Evolutionary conservation across 1,140 invertebrate species (phyloP), one percentile per base, ranked within the genome.

Genomic region (Pseudomyrmex pallidus): DNA sequence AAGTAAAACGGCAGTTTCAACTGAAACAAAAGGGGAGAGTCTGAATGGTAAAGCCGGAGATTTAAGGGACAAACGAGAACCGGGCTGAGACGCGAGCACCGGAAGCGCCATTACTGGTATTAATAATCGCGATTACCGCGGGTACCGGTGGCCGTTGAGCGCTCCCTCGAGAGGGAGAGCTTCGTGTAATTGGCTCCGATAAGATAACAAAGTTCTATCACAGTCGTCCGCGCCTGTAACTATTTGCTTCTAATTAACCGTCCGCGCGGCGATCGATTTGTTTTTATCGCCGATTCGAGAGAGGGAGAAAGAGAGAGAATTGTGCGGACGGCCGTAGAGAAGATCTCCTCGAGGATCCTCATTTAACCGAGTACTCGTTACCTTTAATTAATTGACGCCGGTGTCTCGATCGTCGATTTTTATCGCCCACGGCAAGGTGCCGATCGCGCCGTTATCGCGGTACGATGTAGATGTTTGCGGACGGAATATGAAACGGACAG

Each of bases 141-240:
- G 35, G 66, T 72, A 50, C 54, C 22, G 66, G 66, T 61, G 15
- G 66, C 12, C n/a, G 35, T 80, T 80, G 7, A 80, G 44, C 66
- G 15, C 54, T 80, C 76, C 76, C 66, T 61, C 46, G 76, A 56
- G 76, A 76, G 22, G 8, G 48, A 35, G 74, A 56, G 74, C 76
- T 10, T 59, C 76, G 66, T 59, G 76, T 80, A 80, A 80, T 80
- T 80, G 76, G 76, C 76, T 70, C 54, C 66, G 76, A 80, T 80
- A 80, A 80, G 76, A 80, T 80, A 80, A 80, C 76, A 80, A 80
- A 80, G 76, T 80, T 80, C 76, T 80, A 80, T 80, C 66, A 72
- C 76, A 70, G 56, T 56, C 76, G 76, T 80, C 54, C 66, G 76
- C 76, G 74, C 76, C 76, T 59, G 66, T 72, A 80, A 80, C 76